These are phyloP conservation scores for Eupithecia vulgata DNA, from an alignment of 2,888 invertebrate species.

Conservation along the genomic window DNA sequence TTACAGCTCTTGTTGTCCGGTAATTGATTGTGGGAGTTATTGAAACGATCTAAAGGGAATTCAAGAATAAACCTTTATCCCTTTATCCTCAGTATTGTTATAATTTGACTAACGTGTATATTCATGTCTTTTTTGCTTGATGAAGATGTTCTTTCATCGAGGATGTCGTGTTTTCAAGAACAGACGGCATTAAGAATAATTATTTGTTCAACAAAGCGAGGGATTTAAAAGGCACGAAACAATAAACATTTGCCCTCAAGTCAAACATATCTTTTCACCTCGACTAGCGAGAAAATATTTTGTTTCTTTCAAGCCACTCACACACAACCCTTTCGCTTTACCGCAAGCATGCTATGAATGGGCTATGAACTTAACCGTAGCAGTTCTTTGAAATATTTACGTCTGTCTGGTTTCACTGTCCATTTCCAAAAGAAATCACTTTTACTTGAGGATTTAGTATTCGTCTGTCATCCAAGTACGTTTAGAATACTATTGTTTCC, in stretches of 20 bases:
- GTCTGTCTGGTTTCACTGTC: conserved; percentile 24
- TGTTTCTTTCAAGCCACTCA: too few relatives aligned
- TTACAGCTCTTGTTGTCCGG: conserved; percentile 12
- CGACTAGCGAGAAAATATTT: too few relatives aligned
- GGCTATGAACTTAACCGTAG: neutral
- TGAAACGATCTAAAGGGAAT: neutral
- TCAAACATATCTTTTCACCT: too few relatives aligned
- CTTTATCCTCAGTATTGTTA: too few relatives aligned
- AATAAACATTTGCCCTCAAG: too few relatives aligned
- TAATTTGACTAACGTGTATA: neutral
- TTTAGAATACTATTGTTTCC: conserved; percentile 38
- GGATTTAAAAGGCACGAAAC: too few relatives aligned
- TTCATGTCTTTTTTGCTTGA: neutral
- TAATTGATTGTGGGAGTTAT: conserved; percentile 8
- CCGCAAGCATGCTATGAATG: conserved; percentile 14
- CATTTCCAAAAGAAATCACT: conserved; percentile 28
- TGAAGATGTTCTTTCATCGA: neutral
- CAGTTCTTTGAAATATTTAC: conserved; percentile 9
- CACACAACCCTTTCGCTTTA: conserved; percentile 17
- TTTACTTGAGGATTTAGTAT: conserved; percentile 33
- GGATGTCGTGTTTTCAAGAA: neutral
- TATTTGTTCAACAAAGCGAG: too few relatives aligned
- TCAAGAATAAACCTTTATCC: neutral
- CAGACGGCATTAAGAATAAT: neutral
- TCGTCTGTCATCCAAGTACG: conserved; percentile 22